These are phyloP conservation scores for Cavia porcellus DNA, from an alignment of 2,113 vertebrate genomes.

Conservation along the genomic window DNA sequence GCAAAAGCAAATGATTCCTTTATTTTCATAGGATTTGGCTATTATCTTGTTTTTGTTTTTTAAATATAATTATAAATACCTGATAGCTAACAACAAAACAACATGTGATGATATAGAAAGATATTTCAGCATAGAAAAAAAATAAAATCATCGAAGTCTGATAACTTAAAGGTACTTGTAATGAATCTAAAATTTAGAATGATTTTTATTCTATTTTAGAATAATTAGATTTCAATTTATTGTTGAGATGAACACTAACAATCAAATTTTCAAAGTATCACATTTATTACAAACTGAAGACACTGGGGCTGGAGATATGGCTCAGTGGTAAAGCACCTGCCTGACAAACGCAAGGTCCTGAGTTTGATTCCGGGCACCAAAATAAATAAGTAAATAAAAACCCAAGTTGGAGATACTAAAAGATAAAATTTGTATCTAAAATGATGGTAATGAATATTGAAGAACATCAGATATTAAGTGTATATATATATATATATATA, in stretches of 20 bases:
- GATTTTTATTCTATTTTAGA: not conserved
- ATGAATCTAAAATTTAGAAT: not conserved
- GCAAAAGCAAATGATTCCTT: not conserved
- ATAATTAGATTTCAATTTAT: not conserved
- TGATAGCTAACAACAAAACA: not conserved
- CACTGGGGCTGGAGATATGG: not conserved
- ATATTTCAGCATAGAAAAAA: not conserved
- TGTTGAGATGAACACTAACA: not conserved
- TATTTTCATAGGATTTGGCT: not conserved
- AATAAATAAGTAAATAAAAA: too few species aligned
- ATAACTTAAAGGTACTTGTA: not conserved
- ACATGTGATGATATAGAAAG: not conserved
- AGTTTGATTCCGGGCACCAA: too few species aligned
- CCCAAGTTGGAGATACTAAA: not conserved
- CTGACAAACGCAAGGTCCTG: too few species aligned
- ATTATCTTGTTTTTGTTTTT: not conserved
- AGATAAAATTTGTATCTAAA: conserved; percentile 30
- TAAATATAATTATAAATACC: not conserved
- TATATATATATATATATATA: not conserved
- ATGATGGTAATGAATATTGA: not conserved
- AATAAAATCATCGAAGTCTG: not conserved
- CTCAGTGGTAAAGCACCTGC: too few species aligned
- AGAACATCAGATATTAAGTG: not conserved
- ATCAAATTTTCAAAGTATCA: not conserved
- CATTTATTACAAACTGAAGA: not conserved